phyloP scores from a whole-genome alignment of 2,113 vertebrate species.

The Mugil cephalus region DNA sequence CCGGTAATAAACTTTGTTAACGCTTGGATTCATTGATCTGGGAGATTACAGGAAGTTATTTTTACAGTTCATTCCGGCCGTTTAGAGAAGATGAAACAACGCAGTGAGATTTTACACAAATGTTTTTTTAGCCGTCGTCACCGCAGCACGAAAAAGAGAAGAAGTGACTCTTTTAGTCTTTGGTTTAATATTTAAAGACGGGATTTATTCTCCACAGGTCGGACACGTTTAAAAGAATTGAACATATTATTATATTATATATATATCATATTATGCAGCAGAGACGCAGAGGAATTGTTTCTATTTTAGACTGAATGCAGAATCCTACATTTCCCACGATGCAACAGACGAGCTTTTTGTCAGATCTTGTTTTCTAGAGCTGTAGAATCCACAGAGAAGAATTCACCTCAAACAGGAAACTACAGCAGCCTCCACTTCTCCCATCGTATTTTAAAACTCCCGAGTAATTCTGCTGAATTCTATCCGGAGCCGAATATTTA shows the following conservation, averaged over 20 bases:
- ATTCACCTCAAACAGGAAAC: too few relatives aligned
- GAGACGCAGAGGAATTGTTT: too few relatives aligned
- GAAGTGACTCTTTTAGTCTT: not conserved
- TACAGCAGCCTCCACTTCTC: too few relatives aligned
- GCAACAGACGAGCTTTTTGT: not conserved
- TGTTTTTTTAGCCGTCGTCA: slow-evolving; percentile 24
- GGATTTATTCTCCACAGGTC: too few relatives aligned
- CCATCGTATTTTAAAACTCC: too few relatives aligned
- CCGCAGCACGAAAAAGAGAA: not conserved
- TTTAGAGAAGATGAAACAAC: slow-evolving; percentile 33
- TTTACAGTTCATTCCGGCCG: slow-evolving; percentile 20
- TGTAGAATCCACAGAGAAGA: too few relatives aligned
- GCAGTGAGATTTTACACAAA: slow-evolving; percentile 40
- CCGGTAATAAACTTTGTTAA: slow-evolving; percentile 55
- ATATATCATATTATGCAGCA: too few relatives aligned
- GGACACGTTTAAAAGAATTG: too few relatives aligned
- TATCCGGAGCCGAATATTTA: too few relatives aligned
- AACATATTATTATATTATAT: too few relatives aligned
- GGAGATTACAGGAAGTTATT: slow-evolving; percentile 39
- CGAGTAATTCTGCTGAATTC: too few relatives aligned
- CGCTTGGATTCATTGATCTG: slow-evolving; percentile 50
- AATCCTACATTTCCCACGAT: not conserved
- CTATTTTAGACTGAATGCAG: not conserved
- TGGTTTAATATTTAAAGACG: not conserved
- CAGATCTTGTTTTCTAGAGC: too few relatives aligned